Percentiles rank a stretch among this genome's conserved stretches.
These are phyloP conservation scores for Hoplostethus atlanticus DNA, from an alignment of 2,797 vertebrate genomes.

Conservation along the genomic window DNA sequence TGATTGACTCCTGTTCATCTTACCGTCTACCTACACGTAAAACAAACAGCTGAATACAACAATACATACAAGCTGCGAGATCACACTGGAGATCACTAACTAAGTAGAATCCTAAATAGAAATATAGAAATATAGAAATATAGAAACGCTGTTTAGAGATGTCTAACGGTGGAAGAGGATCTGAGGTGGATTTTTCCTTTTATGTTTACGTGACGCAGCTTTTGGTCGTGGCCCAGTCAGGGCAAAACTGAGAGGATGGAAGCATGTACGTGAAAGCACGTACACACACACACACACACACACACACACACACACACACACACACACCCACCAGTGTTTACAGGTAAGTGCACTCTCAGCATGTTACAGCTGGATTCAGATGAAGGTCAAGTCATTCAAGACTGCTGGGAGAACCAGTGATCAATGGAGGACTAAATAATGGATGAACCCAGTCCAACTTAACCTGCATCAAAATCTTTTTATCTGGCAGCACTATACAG, in stretches of 20 bases:
- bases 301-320: slow-evolving; percentile 7
- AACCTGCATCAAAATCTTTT: neutral
- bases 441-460: neutral
- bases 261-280: slow-evolving; percentile 7
- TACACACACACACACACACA: neutral
- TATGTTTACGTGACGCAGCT: too few species aligned
- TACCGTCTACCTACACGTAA: too few species aligned
- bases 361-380: neutral
- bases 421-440: slow-evolving; percentile 16
- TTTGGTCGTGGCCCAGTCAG: neutral
- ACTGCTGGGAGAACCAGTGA: neutral
- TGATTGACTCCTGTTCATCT: too few species aligned
- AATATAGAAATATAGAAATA: too few species aligned
- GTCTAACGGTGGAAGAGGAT: too few species aligned
- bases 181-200: too few species aligned
- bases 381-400: slow-evolving; percentile 2
- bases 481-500: too few species aligned
- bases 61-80: too few species aligned
- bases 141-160: too few species aligned
- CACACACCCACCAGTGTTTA: neutral
- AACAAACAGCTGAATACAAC: too few species aligned
- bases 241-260: neutral
- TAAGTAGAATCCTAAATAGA: too few species aligned
- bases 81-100: too few species aligned
- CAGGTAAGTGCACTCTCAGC: slow-evolving; percentile 1